A percentile compares a stretch with the other conserved stretches of the same genome.
Evolutionary conservation across 1,140 invertebrate genomes (phyloP).

Genomic region (Zaprionus tsacasi): DNA sequence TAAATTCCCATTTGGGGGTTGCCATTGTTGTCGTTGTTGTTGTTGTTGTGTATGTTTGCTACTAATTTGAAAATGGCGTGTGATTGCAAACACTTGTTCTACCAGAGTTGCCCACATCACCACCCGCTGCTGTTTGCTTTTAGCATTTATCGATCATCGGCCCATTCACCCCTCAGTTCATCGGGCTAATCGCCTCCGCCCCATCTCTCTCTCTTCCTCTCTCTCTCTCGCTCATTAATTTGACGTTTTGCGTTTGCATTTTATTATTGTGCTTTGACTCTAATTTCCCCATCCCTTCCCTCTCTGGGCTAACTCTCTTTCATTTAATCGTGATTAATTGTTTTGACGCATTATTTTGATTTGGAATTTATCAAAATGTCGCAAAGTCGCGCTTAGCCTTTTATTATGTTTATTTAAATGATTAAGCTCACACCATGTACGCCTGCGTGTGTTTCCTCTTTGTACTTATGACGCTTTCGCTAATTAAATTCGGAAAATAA

Average conservation of each 20-base stretch:
- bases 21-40: constrained; percentile 4
- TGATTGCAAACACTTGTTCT: constrained; percentile 72
- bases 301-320: constrained; percentile 17
- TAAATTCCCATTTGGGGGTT: constrained; percentile 17
- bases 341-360: constrained; percentile 81
- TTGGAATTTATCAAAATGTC: constrained; percentile 81
- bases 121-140: constrained; percentile 50
- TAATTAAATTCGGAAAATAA: constrained; percentile 35
- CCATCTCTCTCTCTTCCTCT: background rate
- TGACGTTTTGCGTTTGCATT: constrained; percentile 38
- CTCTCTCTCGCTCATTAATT: constrained; percentile 32
- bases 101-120: constrained; percentile 8
- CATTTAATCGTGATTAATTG: constrained; percentile 80
- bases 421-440: constrained; percentile 58
- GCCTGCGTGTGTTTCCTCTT: constrained; percentile 29
- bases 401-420: constrained; percentile 78
- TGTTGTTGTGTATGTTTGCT: constrained; percentile 8
- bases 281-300: constrained; percentile 7
- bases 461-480: constrained; percentile 1
- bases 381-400: constrained; percentile 73
- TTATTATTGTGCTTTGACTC: constrained; percentile 21
- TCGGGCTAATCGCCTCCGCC: constrained; percentile 46
- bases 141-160: constrained; percentile 74
- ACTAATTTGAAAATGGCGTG: constrained; percentile 79
- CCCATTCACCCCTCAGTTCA: constrained; percentile 1